These are phyloP conservation scores for Spodoptera litura DNA, from an alignment of 1,140 invertebrate genomes.

Conservation along the genomic window DNA sequence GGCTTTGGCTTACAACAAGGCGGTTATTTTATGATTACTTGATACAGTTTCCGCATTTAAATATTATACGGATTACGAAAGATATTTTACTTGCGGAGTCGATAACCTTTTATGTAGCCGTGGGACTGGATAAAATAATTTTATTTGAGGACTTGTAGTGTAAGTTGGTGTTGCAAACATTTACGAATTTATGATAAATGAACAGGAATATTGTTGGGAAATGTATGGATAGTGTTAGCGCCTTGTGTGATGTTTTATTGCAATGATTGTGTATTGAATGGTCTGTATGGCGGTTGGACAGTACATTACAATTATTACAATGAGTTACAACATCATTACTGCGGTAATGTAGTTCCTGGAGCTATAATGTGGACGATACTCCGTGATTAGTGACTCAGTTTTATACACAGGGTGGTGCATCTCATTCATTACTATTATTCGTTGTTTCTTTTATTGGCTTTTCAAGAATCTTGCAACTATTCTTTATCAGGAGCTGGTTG, in stretches of 20 bases:
- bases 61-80: constrained; percentile 33
- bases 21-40: constrained; percentile 45
- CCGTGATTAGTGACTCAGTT: constrained; percentile 33
- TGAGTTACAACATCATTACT: constrained; percentile 68
- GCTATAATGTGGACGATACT: constrained; percentile 35
- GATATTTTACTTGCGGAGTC: constrained; percentile 21
- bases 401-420: constrained; percentile 48
- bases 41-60: constrained; percentile 25
- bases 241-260: constrained; percentile 3
- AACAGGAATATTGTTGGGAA: not conserved
- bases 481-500: not conserved
- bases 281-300: constrained; percentile 8
- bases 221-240: not conserved
- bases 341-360: constrained; percentile 51
- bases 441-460: not conserved
- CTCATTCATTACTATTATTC: constrained; percentile 11
- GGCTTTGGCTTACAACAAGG: constrained; percentile 2
- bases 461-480: no score
- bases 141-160: not conserved
- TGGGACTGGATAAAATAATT: constrained; percentile 6
- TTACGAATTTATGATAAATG: not conserved
- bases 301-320: constrained; percentile 54
- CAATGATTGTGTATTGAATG: constrained; percentile 12
- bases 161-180: not conserved
- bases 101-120: constrained; percentile 19